These are phyloP conservation scores for Coccyzus lansbergi DNA, from an alignment of 2,797 vertebrate genomes.

Conservation along the genomic window DNA sequence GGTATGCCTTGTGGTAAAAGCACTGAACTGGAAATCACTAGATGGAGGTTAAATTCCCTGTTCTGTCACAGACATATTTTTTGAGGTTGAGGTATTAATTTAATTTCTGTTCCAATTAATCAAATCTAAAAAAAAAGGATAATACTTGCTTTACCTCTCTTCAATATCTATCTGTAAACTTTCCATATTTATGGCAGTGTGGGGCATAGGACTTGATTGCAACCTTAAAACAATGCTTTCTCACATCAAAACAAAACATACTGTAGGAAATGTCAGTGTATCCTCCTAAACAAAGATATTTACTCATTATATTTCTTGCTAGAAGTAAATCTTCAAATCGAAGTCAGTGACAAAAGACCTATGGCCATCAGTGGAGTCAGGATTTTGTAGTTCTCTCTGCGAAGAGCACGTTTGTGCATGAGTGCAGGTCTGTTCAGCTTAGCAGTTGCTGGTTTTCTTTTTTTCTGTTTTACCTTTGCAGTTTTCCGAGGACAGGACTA, in stretches of 20 bases:
- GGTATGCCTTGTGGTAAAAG: neutral
- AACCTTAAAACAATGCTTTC: neutral
- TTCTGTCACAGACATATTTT: neutral
- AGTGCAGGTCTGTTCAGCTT: neutral
- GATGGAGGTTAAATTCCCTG: neutral
- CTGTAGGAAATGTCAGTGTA: neutral
- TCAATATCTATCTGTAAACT: neutral
- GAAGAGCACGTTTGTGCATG: neutral
- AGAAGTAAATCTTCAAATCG: neutral
- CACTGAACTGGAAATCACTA: neutral
- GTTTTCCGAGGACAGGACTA: neutral
- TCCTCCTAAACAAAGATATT: neutral
- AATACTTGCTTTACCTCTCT: neutral
- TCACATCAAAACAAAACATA: neutral
- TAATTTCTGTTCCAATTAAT: neutral
- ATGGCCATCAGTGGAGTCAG: neutral
- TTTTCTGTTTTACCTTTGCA: neutral
- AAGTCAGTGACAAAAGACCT: neutral
- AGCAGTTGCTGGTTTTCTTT: neutral
- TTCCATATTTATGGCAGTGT: neutral
- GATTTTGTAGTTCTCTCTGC: neutral
- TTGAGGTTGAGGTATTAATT: conserved; percentile 1
- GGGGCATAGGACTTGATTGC: neutral
- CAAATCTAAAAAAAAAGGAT: neutral
- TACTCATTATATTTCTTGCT: neutral